These are phyloP conservation scores for Eospalax fontanierii DNA, from an alignment of 2,797 vertebrate genomes.

Conservation along the genomic window DNA sequence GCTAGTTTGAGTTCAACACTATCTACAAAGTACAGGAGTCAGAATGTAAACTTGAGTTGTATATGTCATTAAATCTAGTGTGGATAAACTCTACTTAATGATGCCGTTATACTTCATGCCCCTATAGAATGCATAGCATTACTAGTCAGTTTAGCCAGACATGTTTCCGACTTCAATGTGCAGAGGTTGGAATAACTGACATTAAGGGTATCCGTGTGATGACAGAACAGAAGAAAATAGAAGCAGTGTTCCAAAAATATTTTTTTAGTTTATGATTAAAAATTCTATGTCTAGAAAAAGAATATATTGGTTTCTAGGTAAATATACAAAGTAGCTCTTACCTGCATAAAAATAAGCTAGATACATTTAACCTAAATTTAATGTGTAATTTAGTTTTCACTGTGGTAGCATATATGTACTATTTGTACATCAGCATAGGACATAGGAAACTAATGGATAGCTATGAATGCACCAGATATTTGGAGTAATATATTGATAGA, in stretches of 20 bases:
- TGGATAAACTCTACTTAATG: background rate
- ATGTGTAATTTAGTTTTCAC: background rate
- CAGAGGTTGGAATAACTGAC: background rate
- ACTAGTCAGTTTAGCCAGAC: background rate
- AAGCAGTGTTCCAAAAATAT: background rate
- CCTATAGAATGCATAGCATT: background rate
- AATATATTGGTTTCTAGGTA: slow-evolving; percentile 11
- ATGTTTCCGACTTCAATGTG: background rate
- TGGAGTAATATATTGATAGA: background rate
- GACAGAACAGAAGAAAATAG: background rate
- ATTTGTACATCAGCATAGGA: background rate
- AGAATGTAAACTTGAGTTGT: background rate
- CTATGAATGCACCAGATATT: background rate
- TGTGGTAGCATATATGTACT: background rate
- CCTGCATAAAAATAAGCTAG: background rate
- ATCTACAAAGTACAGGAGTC: background rate
- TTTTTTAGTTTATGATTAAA: slow-evolving; percentile 7
- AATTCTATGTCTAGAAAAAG: background rate
- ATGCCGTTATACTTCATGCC: background rate
- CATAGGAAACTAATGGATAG: background rate
- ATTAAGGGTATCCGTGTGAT: background rate
- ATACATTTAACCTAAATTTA: background rate
- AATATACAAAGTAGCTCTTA: background rate
- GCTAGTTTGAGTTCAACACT: background rate
- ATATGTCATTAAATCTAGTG: background rate